These are phyloP conservation scores for Amblyopsis rosae DNA, from an alignment of 2,113 vertebrate genomes.

Conservation along the genomic window DNA sequence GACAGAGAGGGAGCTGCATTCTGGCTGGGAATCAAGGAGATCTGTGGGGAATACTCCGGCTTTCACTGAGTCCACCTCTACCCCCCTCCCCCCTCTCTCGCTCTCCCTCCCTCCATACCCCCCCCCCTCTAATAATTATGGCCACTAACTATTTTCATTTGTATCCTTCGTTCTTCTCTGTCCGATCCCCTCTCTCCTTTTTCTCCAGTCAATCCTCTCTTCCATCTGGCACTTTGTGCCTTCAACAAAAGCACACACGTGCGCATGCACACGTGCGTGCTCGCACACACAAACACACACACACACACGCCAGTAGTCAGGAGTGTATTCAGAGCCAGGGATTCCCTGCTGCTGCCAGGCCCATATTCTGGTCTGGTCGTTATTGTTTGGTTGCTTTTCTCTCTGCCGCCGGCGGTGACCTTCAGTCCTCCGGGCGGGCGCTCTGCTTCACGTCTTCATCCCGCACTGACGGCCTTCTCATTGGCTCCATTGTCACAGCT, in stretches of 20 bases:
- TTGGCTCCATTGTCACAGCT: too few relatives aligned
- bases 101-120: not conserved
- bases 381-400: too few relatives aligned
- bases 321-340: not conserved
- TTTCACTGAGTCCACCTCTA: not conserved
- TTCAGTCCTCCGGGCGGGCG: too few relatives aligned
- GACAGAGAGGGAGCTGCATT: slow-evolving; percentile 43
- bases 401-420: too few relatives aligned
- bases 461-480: too few relatives aligned
- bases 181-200: not conserved
- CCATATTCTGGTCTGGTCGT: too few relatives aligned
- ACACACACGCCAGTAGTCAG: not conserved
- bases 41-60: slow-evolving; percentile 40
- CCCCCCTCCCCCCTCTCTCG: slow-evolving; percentile 10
- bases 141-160: not conserved
- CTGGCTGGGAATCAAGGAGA: slow-evolving; percentile 64
- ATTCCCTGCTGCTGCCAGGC: not conserved
- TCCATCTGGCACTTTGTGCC: slow-evolving; percentile 6
- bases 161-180: not conserved
- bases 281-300: not conserved
- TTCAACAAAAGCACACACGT: not conserved
- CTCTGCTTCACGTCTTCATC: too few relatives aligned
- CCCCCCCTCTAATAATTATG: not conserved
- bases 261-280: not conserved
- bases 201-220: not conserved